phyloP scores from a whole-genome alignment of 30 jellyfish, hydroid and myxozoan species.

The Calvadosia cruxmelitensis region DNA sequence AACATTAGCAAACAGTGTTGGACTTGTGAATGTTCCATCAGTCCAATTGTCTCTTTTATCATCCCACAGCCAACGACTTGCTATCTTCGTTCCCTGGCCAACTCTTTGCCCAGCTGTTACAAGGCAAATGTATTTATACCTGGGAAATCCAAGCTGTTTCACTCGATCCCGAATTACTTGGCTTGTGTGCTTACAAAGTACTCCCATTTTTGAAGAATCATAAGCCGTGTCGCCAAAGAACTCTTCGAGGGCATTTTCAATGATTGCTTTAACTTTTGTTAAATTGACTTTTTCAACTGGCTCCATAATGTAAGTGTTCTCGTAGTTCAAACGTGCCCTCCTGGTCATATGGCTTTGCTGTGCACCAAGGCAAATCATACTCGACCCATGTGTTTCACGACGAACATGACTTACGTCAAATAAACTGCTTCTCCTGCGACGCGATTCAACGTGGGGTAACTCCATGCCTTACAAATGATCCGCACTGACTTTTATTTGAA shows the following conservation, averaged over 20 bases:
- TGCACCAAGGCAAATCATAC: slow-evolving; percentile 11
- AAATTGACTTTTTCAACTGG: slow-evolving; percentile 52
- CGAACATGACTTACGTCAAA: slow-evolving; percentile 51
- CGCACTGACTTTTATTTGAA: too few relatives aligned
- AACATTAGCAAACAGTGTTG: slow-evolving; percentile 44
- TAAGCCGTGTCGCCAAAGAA: slow-evolving; percentile 35
- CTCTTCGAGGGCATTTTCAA: slow-evolving; percentile 38
- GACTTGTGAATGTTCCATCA: slow-evolving; percentile 28
- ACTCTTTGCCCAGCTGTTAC: slow-evolving; percentile 57
- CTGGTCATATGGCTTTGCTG: neutral
- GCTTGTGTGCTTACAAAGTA: slow-evolving; percentile 46
- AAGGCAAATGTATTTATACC: slow-evolving; percentile 65
- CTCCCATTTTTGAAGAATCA: slow-evolving; percentile 37
- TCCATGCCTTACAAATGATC: too few relatives aligned
- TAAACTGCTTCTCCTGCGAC: slow-evolving; percentile 61
- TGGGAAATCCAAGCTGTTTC: slow-evolving; percentile 38
- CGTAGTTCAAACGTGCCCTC: slow-evolving; percentile 17
- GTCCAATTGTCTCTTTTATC: slow-evolving; percentile 75
- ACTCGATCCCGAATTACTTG: slow-evolving; percentile 42
- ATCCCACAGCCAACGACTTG: slow-evolving; percentile 94
- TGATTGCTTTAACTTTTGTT: slow-evolving; percentile 19
- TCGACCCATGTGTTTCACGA: slow-evolving; percentile 46
- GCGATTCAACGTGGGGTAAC: neutral
- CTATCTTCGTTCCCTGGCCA: slow-evolving; percentile 59
- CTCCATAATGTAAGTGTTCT: slow-evolving; percentile 77